Evolutionary conservation across 2,888 invertebrate genomes (phyloP), one percentile per base, ranked within the genome.

Genomic region (Eupithecia exiguata): DNA sequence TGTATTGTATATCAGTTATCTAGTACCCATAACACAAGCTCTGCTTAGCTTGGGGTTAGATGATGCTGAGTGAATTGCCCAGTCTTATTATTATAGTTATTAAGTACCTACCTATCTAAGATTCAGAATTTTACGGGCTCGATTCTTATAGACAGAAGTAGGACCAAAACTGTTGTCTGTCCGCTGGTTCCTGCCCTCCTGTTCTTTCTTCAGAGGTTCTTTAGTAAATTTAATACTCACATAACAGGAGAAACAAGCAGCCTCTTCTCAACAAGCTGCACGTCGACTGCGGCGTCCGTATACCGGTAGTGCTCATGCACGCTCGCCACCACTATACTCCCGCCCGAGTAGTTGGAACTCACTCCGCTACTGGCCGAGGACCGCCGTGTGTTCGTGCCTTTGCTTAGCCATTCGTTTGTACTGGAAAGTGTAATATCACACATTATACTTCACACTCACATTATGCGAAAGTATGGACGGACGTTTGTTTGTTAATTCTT

Each of bases 281-380:
- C 94, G 67, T 96, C 96, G 81, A 97, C 95, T 67, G 97, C 96
- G 72, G 94, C 92, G 84, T 97, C 97, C 38, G 96, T 95, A 84
- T 97, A 97, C 69, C 96, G 96, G 83, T 97, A 97, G 77, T 97
- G 96, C 83, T 97, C 97, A 3, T 96, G 95, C 68, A 97, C 94
- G 79, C 94, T 96, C 0, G 95, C 94, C 71, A 95, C 89, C 63
- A 95, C 92, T 6, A 94, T 92, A 75, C 88, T 91, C 0, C 94
- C 92, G 0, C 89, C 88, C 0, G 92, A 92, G 65, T 88, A 90
- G 74, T 88, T 90, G 72, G 93, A 93, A 76, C 93, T 93, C 1
- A 94, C 93, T 62, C 94, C 94, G 72, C 94, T 94, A 68, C 93
- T 94, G 0, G 91, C 92, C 1, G 94, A 94, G 69, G 94, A 93